These are phyloP conservation scores for Rhinichthys klamathensis DNA, from an alignment of 2,113 vertebrate genomes.

Conservation along the genomic window DNA sequence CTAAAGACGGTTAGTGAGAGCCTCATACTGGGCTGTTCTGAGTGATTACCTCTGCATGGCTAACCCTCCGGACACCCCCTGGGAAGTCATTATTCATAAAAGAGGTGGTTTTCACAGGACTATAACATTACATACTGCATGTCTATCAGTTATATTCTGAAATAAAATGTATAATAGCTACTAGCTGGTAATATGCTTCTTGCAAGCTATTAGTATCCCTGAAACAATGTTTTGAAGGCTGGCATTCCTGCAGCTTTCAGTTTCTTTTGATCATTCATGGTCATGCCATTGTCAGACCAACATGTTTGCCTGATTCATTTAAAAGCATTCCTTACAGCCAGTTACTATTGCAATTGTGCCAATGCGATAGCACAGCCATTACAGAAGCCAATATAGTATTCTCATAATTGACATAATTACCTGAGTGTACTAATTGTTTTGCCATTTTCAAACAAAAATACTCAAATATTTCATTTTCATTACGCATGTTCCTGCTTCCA, in stretches of 20 bases:
- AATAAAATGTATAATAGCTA: background rate
- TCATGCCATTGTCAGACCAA: background rate
- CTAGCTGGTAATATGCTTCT: background rate
- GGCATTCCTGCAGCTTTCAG: background rate
- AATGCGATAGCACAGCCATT: background rate
- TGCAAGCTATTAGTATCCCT: background rate
- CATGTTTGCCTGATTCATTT: background rate
- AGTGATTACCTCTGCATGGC: constrained; percentile 71
- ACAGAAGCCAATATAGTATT: background rate
- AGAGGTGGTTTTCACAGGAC: constrained; percentile 52
- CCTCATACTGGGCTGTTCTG: constrained; percentile 70
- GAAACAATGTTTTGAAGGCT: background rate
- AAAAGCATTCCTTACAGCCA: background rate
- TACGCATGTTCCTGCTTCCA: background rate
- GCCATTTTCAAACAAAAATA: constrained; percentile 57
- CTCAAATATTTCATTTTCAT: background rate
- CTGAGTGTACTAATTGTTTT: background rate
- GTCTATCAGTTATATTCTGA: background rate
- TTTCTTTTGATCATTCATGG: background rate
- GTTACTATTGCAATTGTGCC: background rate
- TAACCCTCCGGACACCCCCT: constrained; percentile 68
- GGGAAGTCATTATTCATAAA: constrained; percentile 72
- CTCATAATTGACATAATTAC: constrained; percentile 21
- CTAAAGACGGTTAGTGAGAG: constrained; percentile 61
- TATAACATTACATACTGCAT: background rate